Conservation (phyloP, 2,888 invertebrate genomes). For the Steinernema hermaphroditum region DNA sequence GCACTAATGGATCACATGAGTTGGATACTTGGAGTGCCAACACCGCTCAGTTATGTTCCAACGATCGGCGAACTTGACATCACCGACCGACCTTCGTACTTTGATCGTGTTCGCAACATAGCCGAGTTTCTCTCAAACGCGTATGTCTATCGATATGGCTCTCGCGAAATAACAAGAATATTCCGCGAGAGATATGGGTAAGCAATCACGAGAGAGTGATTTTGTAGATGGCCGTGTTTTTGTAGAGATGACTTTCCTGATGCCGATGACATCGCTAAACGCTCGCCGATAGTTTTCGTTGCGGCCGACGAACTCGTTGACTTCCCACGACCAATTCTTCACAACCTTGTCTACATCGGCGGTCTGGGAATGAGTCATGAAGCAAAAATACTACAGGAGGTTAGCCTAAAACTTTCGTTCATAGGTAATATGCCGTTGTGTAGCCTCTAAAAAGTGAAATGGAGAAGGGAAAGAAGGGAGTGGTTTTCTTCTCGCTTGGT, state of each 20-base stretch:
- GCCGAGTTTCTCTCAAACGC: conserved; percentile 26
- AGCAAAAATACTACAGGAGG: conserved; percentile 22
- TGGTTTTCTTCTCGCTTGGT: conserved; percentile 37
- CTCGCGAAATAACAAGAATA: conserved; percentile 27
- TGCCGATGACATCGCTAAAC: conserved; percentile 51
- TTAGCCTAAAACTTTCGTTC: conserved; percentile 34
- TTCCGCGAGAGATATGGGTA: conserved; percentile 38
- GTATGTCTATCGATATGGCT: conserved; percentile 30
- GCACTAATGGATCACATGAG: conserved; percentile 37
- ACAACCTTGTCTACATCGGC: conserved; percentile 38
- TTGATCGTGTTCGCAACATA: conserved; percentile 36
- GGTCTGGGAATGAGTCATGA: conserved; percentile 37
- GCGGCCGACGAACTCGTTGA: conserved; percentile 41
- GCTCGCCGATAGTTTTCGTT: conserved; percentile 40
- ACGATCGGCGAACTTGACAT: conserved; percentile 34
- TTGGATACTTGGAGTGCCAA: conserved; percentile 36
- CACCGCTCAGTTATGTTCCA: conserved; percentile 38
- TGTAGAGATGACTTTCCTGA: conserved; percentile 50
- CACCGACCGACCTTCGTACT: conserved; percentile 36
- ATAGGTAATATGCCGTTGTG: neutral
- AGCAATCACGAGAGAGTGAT: too few species aligned
- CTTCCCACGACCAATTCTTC: conserved; percentile 42
- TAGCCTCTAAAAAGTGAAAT: conserved; percentile 46
- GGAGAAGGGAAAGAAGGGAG: conserved; percentile 49
- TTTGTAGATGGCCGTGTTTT: too few species aligned